Base-by-base conservation (phyloP, 2,113 vertebrate genomes). In the Lepus europaeus region DNA sequence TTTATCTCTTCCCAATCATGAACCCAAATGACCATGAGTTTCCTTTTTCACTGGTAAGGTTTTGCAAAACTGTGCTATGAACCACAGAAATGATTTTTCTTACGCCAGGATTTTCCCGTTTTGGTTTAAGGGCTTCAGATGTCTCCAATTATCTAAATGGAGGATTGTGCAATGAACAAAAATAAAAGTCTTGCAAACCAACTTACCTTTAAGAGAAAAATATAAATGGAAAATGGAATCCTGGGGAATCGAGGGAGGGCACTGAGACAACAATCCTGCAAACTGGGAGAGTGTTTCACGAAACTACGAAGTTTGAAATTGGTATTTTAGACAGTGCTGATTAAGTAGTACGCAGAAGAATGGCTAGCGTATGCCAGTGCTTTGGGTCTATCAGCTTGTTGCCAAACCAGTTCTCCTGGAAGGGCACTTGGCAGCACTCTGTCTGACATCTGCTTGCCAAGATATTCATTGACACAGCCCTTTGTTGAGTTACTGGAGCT, bases 381-480 rank as follows among this genome's bases (percentile, higher is more conserved):
- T 96, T 78, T 84, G 84, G 91, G 72, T 88, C 93, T 94, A 53
- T 85, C 93, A 94, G 69, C 64, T 96, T 94, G 85, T 94, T 97
- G 96, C 95, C 84, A 97, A 97, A 97, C 95, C 91, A 97, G 95
- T 97, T 96, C 61, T 95, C 93, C 73, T 22, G 63, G 87, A n/a
- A 20, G 87, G 84, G 76, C 84, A 72, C 33, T 83, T 95, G 94
- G 96, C 94, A 95, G 29, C 3, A 14, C 68, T 89, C 79, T 89
- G 92, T 92, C 29, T 72, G 70, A 87, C 87, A 94, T 63, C 49
- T 87, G 72, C 72, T 96, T 96, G 96, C 94, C 92, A 96, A 97
- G 94, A 80, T 49, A 85, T 77, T 95, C 93, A 94, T 53, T 96
- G 96, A 92, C n/a, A 14, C 36, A 68, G 84, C 76, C 87, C 56